Conservation (phyloP, 2,113 vertebrate genomes). For the Spea multiplicata region DNA sequence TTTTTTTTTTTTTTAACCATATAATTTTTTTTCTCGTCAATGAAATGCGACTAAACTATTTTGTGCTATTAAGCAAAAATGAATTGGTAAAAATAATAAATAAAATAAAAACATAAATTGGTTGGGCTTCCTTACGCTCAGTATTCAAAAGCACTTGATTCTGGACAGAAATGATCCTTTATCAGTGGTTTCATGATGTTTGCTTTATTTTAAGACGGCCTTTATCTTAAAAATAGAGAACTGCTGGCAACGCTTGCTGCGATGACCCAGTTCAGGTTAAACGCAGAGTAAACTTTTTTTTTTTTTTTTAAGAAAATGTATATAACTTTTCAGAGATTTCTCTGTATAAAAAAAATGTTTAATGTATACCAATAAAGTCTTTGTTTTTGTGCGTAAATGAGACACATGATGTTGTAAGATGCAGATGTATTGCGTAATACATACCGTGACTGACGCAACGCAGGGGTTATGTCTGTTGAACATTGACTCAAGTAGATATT, state of each 20-base stretch:
- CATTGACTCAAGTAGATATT: no score
- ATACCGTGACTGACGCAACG: no score
- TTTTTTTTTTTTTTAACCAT: no score
- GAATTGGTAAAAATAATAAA: neutral
- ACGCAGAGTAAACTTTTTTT: neutral
- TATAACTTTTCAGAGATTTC: neutral
- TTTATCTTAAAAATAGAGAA: neutral
- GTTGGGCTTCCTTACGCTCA: neutral
- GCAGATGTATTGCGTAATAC: neutral
- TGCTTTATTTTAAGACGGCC: neutral
- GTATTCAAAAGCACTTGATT: neutral
- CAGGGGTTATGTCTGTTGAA: no score
- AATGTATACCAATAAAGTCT: neutral
- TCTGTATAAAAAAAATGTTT: neutral
- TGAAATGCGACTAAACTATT: no score
- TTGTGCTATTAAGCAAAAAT: neutral
- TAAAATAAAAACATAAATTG: neutral
- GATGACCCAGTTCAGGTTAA: neutral
- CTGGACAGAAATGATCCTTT: neutral
- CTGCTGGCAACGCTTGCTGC: neutral
- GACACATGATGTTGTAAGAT: neutral
- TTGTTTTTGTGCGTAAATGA: neutral
- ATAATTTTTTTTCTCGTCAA: no score
- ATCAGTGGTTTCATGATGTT: neutral
- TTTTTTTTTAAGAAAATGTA: neutral